Percentiles rank a stretch among this genome's conserved stretches.
phyloP scores from a whole-genome alignment of 2,888 invertebrate genomes.

The Coelogynopora nodosa region DNA sequence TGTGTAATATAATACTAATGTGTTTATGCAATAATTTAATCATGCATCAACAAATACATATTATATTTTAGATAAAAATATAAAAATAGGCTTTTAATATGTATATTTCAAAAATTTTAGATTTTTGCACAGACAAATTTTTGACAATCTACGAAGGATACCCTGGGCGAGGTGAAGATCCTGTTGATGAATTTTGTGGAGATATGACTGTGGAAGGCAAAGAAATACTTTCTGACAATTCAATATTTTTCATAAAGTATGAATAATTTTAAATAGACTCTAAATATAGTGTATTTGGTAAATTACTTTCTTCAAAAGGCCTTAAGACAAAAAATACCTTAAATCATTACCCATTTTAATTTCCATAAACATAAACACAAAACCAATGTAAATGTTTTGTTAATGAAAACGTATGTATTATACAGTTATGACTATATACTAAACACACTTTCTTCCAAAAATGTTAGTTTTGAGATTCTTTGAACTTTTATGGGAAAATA shows the following conservation, averaged over 20 bases:
- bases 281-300: not conserved
- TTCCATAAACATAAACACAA: too few species aligned
- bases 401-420: too few species aligned
- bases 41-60: too few species aligned
- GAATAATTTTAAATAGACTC: not conserved
- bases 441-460: too few species aligned
- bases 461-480: too few species aligned
- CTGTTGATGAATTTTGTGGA: not conserved
- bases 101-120: not conserved
- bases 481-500: too few species aligned
- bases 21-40: too few species aligned
- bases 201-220: slow-evolving; percentile 17
- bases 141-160: slow-evolving; percentile 12
- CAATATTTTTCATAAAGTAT: slow-evolving; percentile 1
- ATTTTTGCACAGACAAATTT: not conserved
- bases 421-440: too few species aligned
- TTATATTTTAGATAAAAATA: not conserved
- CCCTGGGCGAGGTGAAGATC: not conserved
- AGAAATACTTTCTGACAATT: not conserved
- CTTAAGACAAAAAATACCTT: not conserved
- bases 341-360: not conserved
- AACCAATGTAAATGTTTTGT: too few species aligned
- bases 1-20: too few species aligned
- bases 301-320: not conserved
- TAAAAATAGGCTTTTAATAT: too few species aligned